Conservation (phyloP, 2,888 invertebrate genomes). For the Nemotelus pantherinus region DNA sequence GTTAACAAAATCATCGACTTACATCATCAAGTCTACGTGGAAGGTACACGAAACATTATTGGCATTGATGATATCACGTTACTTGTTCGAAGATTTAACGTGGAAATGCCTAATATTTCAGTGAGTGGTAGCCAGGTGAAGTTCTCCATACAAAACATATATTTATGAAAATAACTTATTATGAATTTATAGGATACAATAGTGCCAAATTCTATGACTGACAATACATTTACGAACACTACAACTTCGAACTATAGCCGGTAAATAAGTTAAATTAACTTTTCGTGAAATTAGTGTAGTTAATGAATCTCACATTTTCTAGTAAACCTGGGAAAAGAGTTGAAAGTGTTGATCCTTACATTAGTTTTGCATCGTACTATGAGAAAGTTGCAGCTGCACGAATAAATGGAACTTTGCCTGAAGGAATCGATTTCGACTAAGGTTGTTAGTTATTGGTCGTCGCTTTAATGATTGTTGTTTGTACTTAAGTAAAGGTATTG, state of each 20-base stretch:
- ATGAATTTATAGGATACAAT: slow-evolving; percentile 30
- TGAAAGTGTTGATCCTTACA: slow-evolving; percentile 81
- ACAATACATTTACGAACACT: slow-evolving; percentile 49
- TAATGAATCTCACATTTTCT: slow-evolving; percentile 63
- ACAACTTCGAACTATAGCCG: slow-evolving; percentile 55
- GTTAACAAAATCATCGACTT: slow-evolving; percentile 85
- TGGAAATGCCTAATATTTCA: slow-evolving; percentile 71
- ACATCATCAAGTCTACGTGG: slow-evolving; percentile 81
- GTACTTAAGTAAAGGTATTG: neutral
- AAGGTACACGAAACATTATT: slow-evolving; percentile 55
- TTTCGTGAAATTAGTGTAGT: slow-evolving; percentile 48
- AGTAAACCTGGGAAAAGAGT: slow-evolving; percentile 57
- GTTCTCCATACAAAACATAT: neutral
- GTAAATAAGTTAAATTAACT: slow-evolving; percentile 64
- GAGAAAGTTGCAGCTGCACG: slow-evolving; percentile 75
- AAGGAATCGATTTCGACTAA: slow-evolving; percentile 68
- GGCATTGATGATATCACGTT: slow-evolving; percentile 83
- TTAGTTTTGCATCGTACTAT: slow-evolving; percentile 85
- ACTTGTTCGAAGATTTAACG: slow-evolving; percentile 86
- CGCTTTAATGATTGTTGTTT: neutral
- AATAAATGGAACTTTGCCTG: slow-evolving; percentile 73
- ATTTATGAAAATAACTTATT: neutral
- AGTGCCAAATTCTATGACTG: slow-evolving; percentile 35
- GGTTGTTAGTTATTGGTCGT: neutral
- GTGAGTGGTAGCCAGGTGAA: slow-evolving; percentile 49